Evolutionary conservation across 2,113 vertebrate genomes (phyloP), one percentile per base, ranked within the genome.

Genomic region (Perognathus longimembris): DNA sequence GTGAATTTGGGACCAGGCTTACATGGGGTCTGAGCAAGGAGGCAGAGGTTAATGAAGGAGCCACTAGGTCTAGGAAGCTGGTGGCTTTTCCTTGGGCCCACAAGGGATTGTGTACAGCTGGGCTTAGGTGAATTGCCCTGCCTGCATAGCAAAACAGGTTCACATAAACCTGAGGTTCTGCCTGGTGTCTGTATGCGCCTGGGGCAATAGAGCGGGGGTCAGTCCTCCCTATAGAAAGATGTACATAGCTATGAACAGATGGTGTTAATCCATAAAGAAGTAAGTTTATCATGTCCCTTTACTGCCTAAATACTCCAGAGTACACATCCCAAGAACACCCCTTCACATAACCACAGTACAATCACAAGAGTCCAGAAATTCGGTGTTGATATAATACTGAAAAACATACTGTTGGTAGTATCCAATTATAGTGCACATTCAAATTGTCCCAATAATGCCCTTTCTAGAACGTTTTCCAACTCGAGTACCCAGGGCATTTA

Each of bases 401-500:
- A 45, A 45, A 45, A 45, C 9, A 45, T 45, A 45, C 9, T 45
- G 45, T 45, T 45, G 45, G 45, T 12, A 69, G 57, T 64, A 83
- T 66, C n/a, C 66, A 76, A 79, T 50, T 85, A 93, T 2, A 59
- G 4, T 75, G 59, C 66, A 89, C 54, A 67, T 61, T 79, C 71
- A 89, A 14, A 66, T n/a, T 85, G 85, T 81, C 34, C 57, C 36
- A 54, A 67, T 70, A 84, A 42, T 73, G 57, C 66, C 57, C 74
- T 94, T 76, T 69, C 57, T 64, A 88, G 66, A 42, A 79, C 5
- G 50, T 80, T 88, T 71, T 87, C 34, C 32, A 95, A 17, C 40
- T 32, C 59, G 36, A 85, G n/a, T 32, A 32, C 50, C 21, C 50
- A 28, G 42, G 22, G 79, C 59, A 78, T 85, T 77, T 71, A 59